phyloP scores from a whole-genome alignment of 2,888 invertebrate genomes.

The Cactoblastis cactorum region DNA sequence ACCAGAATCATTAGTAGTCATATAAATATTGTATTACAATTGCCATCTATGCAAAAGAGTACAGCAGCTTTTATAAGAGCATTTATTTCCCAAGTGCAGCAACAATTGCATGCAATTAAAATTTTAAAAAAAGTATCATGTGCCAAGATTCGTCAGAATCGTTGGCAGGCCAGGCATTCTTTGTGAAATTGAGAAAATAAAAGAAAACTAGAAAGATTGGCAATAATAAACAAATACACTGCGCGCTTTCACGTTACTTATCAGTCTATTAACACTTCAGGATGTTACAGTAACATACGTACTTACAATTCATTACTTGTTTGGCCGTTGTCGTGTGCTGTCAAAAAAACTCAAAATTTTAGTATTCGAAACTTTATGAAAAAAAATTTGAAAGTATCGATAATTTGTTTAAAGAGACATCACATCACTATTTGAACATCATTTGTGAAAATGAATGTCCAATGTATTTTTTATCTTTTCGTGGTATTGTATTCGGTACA shows the following conservation, averaged over 20 bases:
- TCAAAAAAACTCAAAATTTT: neutral
- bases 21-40: too few species aligned
- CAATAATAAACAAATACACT: constrained; percentile 5
- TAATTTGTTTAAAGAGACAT: neutral
- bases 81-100: too few species aligned
- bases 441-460: constrained; percentile 20
- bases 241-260: constrained; percentile 32
- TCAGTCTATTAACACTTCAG: constrained; percentile 26
- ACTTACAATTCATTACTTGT: neutral
- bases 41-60: too few species aligned
- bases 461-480: constrained; percentile 21
- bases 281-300: constrained; percentile 7
- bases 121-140: too few species aligned
- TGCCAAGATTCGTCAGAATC: too few species aligned
- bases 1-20: too few species aligned
- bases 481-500: constrained; percentile 23
- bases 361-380: neutral
- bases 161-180: too few species aligned
- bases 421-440: neutral
- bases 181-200: too few species aligned
- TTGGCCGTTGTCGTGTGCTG: neutral
- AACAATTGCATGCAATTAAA: too few species aligned
- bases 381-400: neutral
- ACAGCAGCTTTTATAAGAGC: too few species aligned
- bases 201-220: too few species aligned